Base-by-base conservation (phyloP, 2,888 invertebrate species). In the Lissocephala sabroskyi region DNA sequence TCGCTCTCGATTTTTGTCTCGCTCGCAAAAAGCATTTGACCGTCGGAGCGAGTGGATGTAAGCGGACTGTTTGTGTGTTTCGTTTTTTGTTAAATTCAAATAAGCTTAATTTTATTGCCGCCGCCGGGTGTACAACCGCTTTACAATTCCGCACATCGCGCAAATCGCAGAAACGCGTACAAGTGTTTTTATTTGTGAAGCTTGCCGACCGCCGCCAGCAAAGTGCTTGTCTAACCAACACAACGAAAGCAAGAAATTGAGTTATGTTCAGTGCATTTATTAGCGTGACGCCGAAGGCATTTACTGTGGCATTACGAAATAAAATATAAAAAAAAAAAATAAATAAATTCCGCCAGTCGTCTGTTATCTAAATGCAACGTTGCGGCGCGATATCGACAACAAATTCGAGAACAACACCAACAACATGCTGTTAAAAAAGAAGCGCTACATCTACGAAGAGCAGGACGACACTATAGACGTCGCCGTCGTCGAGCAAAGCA, bases 371-470 rank as follows among this genome's bases (percentile, higher is more conserved):
- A 65, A 70, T 64, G 68, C 64, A 67, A 49, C 66, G 56, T 67
- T 59, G 49, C 29, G 51, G 45, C 49, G 49, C 48, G 55, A 58
- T 65, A 60, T 37, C 52, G 60, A 55, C 59, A 74, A 64, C 63
- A 81, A n/a, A n/a, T n/a, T n/a, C n/a, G n/a, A n/a, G n/a, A 48
- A 51, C 48, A 56, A 58, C 66, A 60, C 40, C 52, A 61, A 55
- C 59, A 74, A 64, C 63, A 81, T 81, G 81, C 79, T 81, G 62
- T 60, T 80, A 49, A 81, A 81, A 63, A 81, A 81, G 79, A 81
- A 81, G 65, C 80, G 81, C 60, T 78, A 79, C 67, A 77, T 77
- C 63, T 61, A 62, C 50, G 79, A 81, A 63, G 77, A 76, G 74
- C 70, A 67, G 65, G 76, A 75, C 67, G 62, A 61, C 77, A 49